Evolutionary conservation across 2,113 vertebrate species (phyloP).

Genomic region (Cavia porcellus): DNA sequence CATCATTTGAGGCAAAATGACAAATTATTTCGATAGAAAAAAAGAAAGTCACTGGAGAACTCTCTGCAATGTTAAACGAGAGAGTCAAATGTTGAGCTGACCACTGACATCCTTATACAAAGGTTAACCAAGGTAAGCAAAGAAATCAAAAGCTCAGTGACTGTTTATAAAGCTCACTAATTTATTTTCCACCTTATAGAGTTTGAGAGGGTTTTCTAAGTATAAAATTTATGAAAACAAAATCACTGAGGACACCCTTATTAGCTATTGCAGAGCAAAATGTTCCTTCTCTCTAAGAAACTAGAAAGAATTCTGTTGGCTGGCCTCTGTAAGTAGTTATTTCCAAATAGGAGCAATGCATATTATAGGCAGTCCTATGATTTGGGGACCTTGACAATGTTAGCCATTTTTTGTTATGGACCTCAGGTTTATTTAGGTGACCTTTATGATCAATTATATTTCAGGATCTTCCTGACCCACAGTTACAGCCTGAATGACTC

Average conservation of each 20-base stretch:
- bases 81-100: not conserved
- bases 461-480: not conserved
- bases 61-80: not conserved
- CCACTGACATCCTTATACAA: not conserved
- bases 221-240: not conserved
- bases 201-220: not conserved
- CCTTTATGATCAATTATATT: not conserved
- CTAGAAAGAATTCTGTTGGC: not conserved
- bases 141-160: not conserved
- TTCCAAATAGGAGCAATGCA: accelerated
- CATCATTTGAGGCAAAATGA: not conserved
- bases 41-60: not conserved
- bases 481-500: not conserved
- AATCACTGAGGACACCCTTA: not conserved
- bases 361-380: not conserved
- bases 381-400: not conserved
- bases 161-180: not conserved
- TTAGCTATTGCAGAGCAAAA: not conserved
- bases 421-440: not conserved
- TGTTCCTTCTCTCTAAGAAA: not conserved
- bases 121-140: not conserved
- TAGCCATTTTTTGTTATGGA: not conserved
- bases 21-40: not conserved
- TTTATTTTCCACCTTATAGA: not conserved
- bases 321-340: not conserved